phyloP scores from a whole-genome alignment of 1,140 invertebrate genomes.

The Lysiphlebus fabarum region DNA sequence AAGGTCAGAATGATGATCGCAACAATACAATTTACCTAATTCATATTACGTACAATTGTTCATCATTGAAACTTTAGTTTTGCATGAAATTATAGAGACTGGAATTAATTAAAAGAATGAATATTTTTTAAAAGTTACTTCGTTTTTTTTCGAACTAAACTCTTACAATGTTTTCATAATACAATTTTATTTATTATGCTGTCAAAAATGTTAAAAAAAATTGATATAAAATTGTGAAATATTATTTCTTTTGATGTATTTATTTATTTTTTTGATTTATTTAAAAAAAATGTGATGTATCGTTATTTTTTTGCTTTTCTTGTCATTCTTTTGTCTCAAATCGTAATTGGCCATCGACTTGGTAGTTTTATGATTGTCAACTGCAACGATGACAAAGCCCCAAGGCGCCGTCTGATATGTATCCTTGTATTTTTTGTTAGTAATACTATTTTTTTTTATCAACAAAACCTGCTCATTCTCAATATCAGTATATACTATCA shows the following conservation, averaged over 20 bases:
- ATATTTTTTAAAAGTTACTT: too few species aligned
- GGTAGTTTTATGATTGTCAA: conserved; percentile 10
- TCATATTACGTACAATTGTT: conserved; percentile 20
- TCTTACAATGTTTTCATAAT: too few species aligned
- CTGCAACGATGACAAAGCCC: conserved; percentile 18
- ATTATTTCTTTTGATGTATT: too few species aligned
- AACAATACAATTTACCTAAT: conserved; percentile 35
- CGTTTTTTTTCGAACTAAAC: too few species aligned
- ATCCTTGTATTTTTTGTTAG: too few species aligned
- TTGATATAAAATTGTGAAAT: too few species aligned
- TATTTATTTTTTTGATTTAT: too few species aligned
- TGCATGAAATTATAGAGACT: conserved; percentile 29
- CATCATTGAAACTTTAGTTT: conserved; percentile 31
- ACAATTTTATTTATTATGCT: background rate
- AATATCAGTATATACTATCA: too few species aligned
- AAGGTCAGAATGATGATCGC: conserved; percentile 10
- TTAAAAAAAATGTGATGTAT: background rate
- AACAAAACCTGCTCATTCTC: too few species aligned
- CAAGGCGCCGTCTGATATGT: conserved; percentile 34
- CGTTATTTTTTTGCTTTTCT: background rate
- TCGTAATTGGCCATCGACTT: conserved; percentile 14
- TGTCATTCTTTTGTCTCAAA: conserved; percentile 1
- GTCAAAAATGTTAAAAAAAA: background rate
- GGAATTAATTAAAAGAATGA: conserved; percentile 30
- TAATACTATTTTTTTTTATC: too few species aligned